phyloP scores from a whole-genome alignment of 2,113 vertebrate genomes.

The Struthio camelus region DNA sequence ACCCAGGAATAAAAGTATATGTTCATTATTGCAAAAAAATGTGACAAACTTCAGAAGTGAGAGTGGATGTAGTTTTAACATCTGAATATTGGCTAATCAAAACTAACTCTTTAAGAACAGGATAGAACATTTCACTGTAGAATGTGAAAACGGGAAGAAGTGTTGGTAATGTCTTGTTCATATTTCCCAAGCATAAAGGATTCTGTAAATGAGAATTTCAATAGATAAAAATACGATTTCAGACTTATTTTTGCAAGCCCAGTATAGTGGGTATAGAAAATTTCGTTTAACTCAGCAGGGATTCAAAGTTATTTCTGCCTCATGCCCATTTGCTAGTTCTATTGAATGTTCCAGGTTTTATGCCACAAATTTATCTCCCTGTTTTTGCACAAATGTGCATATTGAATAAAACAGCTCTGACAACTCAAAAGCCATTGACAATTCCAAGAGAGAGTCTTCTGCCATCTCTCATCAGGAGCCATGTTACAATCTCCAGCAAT shows the following conservation, averaged over 20 bases:
- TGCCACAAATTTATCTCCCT: neutral
- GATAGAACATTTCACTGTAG: neutral
- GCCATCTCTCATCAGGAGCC: neutral
- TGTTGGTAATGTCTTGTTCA: neutral
- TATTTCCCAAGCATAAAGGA: neutral
- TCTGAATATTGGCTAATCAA: neutral
- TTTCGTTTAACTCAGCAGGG: neutral
- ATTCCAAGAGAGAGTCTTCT: neutral
- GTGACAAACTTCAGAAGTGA: neutral
- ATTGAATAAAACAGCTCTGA: neutral
- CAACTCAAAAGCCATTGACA: neutral
- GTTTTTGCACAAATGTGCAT: neutral
- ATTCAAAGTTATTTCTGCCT: neutral
- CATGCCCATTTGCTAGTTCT: neutral
- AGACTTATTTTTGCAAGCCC: neutral
- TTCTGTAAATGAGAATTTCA: neutral
- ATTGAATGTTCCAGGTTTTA: neutral
- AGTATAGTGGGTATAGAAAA: neutral
- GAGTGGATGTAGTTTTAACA: neutral
- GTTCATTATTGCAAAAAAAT: neutral
- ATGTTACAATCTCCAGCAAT: neutral
- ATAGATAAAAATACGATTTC: neutral
- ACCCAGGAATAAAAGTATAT: neutral
- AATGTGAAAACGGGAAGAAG: neutral
- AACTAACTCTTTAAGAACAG: neutral